Base-by-base conservation (phyloP, 2,888 invertebrate species). In the Aplocera efformata region DNA sequence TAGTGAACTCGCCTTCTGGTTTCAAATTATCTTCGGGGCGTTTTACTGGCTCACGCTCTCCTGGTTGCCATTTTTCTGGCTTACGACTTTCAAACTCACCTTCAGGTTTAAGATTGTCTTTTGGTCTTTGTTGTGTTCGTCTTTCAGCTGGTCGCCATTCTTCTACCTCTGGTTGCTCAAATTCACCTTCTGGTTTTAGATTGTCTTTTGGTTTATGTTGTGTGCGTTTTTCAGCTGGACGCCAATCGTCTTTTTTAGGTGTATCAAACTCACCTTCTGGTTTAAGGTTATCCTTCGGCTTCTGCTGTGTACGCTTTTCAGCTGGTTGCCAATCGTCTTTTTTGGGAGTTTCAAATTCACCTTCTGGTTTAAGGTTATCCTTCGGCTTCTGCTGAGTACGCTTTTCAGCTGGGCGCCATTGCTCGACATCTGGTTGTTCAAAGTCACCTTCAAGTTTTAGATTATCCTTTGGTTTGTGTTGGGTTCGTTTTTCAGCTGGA, bases 381-480 rank as follows among this genome's bases (percentile, higher is more conserved):
- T 81, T 73, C 0, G 86, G 81, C 32, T 58, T 67, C 1, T 91
- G 51, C 26, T 46, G 71, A 89, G 72, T 76, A 17, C 78, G 73
- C 0, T 90, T 91, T 48, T 89, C 92, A 6, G 83, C 73, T 3
- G 73, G 73, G 1, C 53, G 58, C 72, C 72, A 72, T 34, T 63
- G 35, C 0, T 85, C 77, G 7, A 71, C 71, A 59, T 63, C 58
- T 0, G 64, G 65, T 13, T 56, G 64, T 27, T 88, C 42, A 56
- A 91, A 90, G 1, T 90, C 89, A 1, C 91, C 91, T 67, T 90
- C 90, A 0, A 90, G 89, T 45, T 71, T 75, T 0, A 92, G 64
- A 61, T 92, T 92, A 53, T 91, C 91, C 25, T 74, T 57, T 0
- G 85, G 89, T 42, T 74, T 79, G 20, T 73, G 78, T 9, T 64